Evolutionary conservation across 2,113 vertebrate genomes (phyloP), one percentile per base, ranked within the genome.

Genomic region (Esox niger): DNA sequence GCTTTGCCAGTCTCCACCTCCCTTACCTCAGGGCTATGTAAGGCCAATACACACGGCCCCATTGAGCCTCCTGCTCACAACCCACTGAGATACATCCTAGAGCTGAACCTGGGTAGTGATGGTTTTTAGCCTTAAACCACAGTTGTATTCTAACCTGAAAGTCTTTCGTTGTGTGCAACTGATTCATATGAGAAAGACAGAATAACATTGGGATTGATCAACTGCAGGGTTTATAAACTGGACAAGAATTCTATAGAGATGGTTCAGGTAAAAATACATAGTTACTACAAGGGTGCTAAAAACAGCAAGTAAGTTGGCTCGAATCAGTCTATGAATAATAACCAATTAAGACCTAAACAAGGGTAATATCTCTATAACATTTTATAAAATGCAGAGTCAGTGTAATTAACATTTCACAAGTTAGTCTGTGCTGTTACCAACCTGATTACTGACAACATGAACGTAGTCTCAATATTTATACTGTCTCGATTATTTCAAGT

Each of bases 401-500:
- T 57, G 23, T 75, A 38, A 58, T 57, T 31, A 52, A 73, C 57
- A 74, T 47, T 62, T 75, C 63, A 72, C 60, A 9, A 57, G 61
- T 64, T 62, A 11, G 55, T 57, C 47, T 46, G 20, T 49, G 62
- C 70, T 43, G 64, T 76, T 77, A 74, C 74, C 77, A 83, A 81
- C 82, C 77, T 71, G 77, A 83, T 82, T 79, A 83, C 82, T 77
- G 76, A 86, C 83, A 77, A 80, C 75, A 82, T 59, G 75, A 78
- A 74, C 69, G 29, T 30, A 75, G 76, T 57, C 68, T 82, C 85
- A 86, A 88, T 85, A 86, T 88, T 87, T 85, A 81, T 76, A 75
- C 74, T 68, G 69, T 78, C 71, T 74, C 63, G 58, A 80, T 87
- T 82, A 84, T 86, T 81, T 82, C 68, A 21, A 84, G 75, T 75